Evolutionary conservation across 2,113 vertebrate genomes (phyloP).

Genomic region (Progne subis): DNA sequence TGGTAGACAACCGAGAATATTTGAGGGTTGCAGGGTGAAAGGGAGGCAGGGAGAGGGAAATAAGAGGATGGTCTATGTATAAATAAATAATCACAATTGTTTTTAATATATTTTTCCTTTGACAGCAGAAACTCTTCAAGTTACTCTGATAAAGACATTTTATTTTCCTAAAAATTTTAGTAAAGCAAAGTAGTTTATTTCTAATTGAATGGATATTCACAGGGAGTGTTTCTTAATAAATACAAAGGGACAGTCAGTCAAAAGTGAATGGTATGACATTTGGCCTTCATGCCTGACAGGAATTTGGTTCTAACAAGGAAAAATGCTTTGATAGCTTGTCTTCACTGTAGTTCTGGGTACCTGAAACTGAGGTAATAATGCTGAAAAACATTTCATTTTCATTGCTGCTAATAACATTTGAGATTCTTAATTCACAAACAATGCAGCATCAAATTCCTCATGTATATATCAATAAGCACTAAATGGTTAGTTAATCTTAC

Average conservation of each 20-base stretch:
- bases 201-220: not conserved
- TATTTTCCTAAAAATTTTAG: not conserved
- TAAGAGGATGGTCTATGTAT: not conserved
- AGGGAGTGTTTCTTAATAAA: not conserved
- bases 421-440: not conserved
- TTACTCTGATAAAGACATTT: not conserved
- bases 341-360: not conserved
- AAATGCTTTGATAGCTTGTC: not conserved
- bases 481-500: not conserved
- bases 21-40: fast-evolving
- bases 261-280: not conserved
- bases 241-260: not conserved
- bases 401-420: not conserved
- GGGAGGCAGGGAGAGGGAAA: no score
- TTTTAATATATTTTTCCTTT: not conserved
- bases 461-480: not conserved
- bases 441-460: not conserved
- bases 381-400: not conserved
- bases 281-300: not conserved
- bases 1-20: not conserved
- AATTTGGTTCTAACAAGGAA: not conserved
- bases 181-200: not conserved
- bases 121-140: not conserved
- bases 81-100: not conserved
- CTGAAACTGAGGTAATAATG: not conserved